These are phyloP conservation scores for Drosophila barbarae DNA, from an alignment of 2,888 invertebrate species.

Conservation along the genomic window DNA sequence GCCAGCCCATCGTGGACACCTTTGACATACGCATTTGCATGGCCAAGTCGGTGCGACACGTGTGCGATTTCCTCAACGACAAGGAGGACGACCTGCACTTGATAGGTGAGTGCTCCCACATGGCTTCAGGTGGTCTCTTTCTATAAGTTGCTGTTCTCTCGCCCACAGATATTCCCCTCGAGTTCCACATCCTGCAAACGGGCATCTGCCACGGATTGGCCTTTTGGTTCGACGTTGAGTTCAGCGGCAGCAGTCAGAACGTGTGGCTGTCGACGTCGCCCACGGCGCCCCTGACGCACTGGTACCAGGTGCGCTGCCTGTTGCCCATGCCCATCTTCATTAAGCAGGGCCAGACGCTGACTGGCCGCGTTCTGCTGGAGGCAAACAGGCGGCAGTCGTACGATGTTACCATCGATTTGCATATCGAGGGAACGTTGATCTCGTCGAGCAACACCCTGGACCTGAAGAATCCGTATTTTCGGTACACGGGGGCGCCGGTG, in stretches of 20 bases:
- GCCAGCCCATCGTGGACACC: slow-evolving; percentile 98
- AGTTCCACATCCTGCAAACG: slow-evolving; percentile 94
- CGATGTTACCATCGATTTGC: slow-evolving; percentile 97
- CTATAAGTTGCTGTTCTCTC: neutral
- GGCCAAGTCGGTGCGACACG: slow-evolving; percentile 94
- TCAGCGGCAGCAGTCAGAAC: slow-evolving; percentile 92
- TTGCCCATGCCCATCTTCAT: slow-evolving; percentile 96
- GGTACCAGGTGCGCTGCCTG: slow-evolving; percentile 99
- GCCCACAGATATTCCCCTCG: slow-evolving; percentile 90
- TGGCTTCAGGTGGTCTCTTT: neutral
- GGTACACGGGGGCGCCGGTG: slow-evolving; percentile 95
- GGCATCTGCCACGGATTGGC: slow-evolving; percentile 98
- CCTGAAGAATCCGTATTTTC: slow-evolving; percentile 98
- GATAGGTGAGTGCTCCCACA: slow-evolving; percentile 82
- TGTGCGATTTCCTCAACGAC: slow-evolving; percentile 95
- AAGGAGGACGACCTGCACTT: slow-evolving; percentile 95
- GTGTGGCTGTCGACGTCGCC: slow-evolving; percentile 99
- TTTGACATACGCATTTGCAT: slow-evolving; percentile 98
- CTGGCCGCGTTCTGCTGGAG: slow-evolving; percentile 91
- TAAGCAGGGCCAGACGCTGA: slow-evolving; percentile 94
- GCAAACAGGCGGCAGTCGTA: slow-evolving; percentile 99
- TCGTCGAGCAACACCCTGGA: slow-evolving; percentile 95
- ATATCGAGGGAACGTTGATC: slow-evolving; percentile 92
- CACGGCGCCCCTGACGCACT: slow-evolving; percentile 98
- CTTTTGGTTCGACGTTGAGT: slow-evolving; percentile 99